Base-by-base conservation (phyloP, 2,113 vertebrate genomes). In the Chlamydotis undulata region DNA sequence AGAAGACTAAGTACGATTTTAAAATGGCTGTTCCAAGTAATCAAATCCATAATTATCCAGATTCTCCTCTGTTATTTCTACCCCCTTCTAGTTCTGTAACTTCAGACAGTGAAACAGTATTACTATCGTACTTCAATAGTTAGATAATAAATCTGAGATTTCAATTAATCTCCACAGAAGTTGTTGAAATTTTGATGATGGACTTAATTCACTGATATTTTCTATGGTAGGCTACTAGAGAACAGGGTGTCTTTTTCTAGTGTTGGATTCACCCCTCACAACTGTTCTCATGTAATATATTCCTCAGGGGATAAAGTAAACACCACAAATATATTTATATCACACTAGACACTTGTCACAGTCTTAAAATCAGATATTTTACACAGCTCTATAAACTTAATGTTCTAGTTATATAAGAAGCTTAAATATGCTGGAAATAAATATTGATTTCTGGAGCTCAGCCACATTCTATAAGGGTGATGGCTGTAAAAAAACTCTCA, bases 381-480 rank as follows among this genome's bases (percentile, higher is more conserved):
- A 95, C 87, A 82, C 47, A 78, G n/a, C 26, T 89, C 57, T 92
- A 75, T 92, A 95, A 93, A 97, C 35, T 93, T 90, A 87, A 93
- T 90, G 41, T 92, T 93, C 55, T 87, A 87, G 33, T 70, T 68
- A 90, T 80, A 87, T 61, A 93, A 89, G 85, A 95, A 89, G 18
- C 83, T 95, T 95, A 95, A 97, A 97, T 74, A 91, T 87, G 76
- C 33, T 60, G 35, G 74, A 65, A 95, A 96, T 92, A 83, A 96
- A 96, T 96, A 97, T 93, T 95, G 89, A 97, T 97, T 96, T 70
- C 88, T 97, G 76, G 52, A 95, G 65, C 41, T 70, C 37, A 90
- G 39, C 33, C 49, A 84, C 55, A 73, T 59, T 83, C 83, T 93
- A 14, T 92, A 95, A 91, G 89, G 76, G n/a, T 41, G 82, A 94